Evolutionary conservation across 2,888 invertebrate genomes (phyloP), one percentile per base, ranked within the genome.

Genomic region (Aspidapion aeneum): DNA sequence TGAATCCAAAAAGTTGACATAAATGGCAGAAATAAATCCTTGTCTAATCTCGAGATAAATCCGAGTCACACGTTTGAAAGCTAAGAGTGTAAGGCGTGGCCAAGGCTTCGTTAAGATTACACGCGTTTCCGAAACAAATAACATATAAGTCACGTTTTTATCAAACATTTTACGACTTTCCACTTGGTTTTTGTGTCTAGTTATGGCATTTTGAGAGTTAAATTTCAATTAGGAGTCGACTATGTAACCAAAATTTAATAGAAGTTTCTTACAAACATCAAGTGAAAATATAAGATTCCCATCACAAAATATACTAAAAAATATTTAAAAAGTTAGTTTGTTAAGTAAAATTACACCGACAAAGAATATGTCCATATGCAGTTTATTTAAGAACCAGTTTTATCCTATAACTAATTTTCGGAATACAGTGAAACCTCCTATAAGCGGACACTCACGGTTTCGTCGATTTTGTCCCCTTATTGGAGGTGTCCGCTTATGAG

Each of bases 61-160:
- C 63, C 50, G 60, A 61, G 61, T 58, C 55, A 63, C 67, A 67
- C 67, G 67, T 67, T 65, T 61, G 54, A 52, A 63, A 58, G n/a
- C 12, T 63, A 52, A 50, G 57, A 56, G 17, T 22, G 12, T 19
- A 51, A 64, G 64, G 67, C 64, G 67, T 65, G 64, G 65, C 57
- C 62, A 59, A 64, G 65, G 60, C 63, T 60, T 61, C 60, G 61
- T 60, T 49, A 21, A 64, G 64, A 67, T 67, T 67, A 65, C 67
- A 67, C 65, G 67, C 67, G 63, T 65, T 67, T 67, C 67, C 67
- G 60, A 67, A 63, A 58, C 61, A 67, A 67, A 67, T 64, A 67
- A 67, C 63, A 67, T 65, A 65, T 64, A 60, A 64, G 63, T 65
- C 67, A 67, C 67, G 67, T 67, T 58, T 62, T 58, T 57, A 57